Evolutionary conservation across 2,888 invertebrate genomes (phyloP).

Genomic region (Suillia variegata): DNA sequence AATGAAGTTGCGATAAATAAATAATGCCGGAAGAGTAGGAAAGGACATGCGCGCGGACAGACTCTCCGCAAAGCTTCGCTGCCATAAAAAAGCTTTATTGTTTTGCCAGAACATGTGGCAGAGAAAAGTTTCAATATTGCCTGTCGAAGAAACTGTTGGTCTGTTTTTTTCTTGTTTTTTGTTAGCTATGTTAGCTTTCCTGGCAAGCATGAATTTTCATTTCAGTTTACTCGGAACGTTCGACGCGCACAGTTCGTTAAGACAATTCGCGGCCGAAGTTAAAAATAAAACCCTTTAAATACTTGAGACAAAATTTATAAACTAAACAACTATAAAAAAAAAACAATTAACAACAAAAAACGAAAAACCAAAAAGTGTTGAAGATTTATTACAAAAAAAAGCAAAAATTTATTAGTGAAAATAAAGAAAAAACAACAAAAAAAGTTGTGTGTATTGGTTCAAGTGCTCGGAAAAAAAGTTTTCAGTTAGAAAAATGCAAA

Average conservation of each 20-base stretch:
- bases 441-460: too few relatives aligned
- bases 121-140: too few relatives aligned
- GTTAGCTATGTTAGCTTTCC: slow-evolving; percentile 29
- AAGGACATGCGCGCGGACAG: neutral
- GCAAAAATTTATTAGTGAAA: too few relatives aligned
- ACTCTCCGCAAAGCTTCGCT: neutral
- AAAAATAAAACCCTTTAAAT: neutral
- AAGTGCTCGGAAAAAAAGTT: neutral
- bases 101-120: too few relatives aligned
- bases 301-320: too few relatives aligned
- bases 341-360: neutral
- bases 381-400: neutral
- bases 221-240: slow-evolving; percentile 49
- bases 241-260: slow-evolving; percentile 37
- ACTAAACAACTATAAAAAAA: too few relatives aligned
- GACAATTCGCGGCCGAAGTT: neutral
- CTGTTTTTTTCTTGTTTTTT: too few relatives aligned
- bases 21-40: too few relatives aligned
- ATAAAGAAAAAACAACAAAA: too few relatives aligned
- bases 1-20: too few relatives aligned
- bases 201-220: slow-evolving; percentile 30
- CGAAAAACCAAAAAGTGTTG: slow-evolving; percentile 2
- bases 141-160: neutral
- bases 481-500: too few relatives aligned
- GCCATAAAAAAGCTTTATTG: neutral